Evolutionary conservation across 1,140 invertebrate species (phyloP).

Genomic region (Rhagoletis zephyria): DNA sequence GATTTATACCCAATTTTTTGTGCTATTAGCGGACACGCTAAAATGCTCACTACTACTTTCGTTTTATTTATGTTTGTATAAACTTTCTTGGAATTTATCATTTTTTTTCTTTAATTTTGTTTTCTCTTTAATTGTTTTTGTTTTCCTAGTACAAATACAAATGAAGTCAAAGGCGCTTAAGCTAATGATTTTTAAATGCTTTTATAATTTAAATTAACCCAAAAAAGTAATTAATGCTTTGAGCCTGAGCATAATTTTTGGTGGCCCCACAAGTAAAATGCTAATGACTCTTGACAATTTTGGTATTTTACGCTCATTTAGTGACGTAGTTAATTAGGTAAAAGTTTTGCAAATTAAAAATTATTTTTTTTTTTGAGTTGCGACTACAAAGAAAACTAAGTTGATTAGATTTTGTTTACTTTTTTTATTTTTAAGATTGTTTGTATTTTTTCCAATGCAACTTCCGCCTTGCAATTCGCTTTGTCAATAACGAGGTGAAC

Average conservation of each 20-base stretch:
- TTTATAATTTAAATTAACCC: conserved; percentile 9
- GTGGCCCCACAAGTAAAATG: neutral
- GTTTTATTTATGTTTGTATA: neutral
- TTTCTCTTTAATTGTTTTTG: neutral
- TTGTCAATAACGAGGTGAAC: neutral
- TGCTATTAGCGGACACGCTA: neutral
- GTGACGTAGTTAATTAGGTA: neutral
- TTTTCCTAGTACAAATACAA: neutral
- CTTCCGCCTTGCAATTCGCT: conserved; percentile 2
- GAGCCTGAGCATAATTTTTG: neutral
- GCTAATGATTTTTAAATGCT: conserved; percentile 43
- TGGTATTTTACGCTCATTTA: neutral
- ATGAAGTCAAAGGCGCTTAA: neutral
- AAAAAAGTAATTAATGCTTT: neutral
- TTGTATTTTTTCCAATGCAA: neutral
- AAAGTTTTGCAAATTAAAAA: neutral
- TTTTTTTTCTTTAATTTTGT: neutral
- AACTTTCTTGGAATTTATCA: neutral
- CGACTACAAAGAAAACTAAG: neutral
- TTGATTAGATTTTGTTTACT: neutral
- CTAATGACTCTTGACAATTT: neutral
- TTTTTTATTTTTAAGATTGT: neutral
- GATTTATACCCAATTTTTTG: neutral
- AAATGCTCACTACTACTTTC: neutral
- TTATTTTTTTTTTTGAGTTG: neutral